A percentile compares a stretch with the other conserved stretches of the same genome.
Evolutionary conservation across 2,113 vertebrate genomes (phyloP).

Genomic region (Apteryx owenii): DNA sequence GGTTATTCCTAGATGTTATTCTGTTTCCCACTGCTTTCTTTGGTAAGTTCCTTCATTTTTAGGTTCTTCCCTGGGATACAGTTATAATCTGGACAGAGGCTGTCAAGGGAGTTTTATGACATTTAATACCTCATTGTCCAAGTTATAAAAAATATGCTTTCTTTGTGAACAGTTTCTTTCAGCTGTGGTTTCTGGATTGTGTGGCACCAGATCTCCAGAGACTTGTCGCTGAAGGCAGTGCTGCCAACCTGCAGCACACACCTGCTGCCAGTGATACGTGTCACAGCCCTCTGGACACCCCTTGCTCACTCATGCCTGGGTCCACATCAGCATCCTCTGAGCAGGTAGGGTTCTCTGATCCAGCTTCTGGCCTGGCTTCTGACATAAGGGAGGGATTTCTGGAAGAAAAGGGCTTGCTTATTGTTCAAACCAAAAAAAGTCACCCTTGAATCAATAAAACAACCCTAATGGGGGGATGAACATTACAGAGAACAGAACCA

Average conservation of each 20-base stretch:
- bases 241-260: not conserved
- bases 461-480: rapidly evolving
- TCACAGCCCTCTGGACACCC: not conserved
- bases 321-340: not conserved
- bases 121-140: not conserved
- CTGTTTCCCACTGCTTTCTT: not conserved
- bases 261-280: no score
- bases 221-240: not conserved
- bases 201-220: not conserved
- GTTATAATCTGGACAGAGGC: not conserved
- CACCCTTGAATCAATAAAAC: not conserved
- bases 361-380: not conserved
- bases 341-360: not conserved
- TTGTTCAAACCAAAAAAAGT: not conserved
- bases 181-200: no score
- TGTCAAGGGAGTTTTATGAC: not conserved
- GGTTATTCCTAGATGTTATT: not conserved
- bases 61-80: not conserved
- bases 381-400: not conserved
- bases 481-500: not conserved
- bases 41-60: not conserved
- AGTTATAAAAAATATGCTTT: not conserved
- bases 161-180: not conserved
- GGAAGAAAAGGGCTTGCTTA: not conserved
- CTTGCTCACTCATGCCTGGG: not conserved